Percentiles rank a stretch among this genome's conserved stretches.
Conservation (phyloP, 1,140 invertebrate genomes). For the Nomia melanderi region DNA sequence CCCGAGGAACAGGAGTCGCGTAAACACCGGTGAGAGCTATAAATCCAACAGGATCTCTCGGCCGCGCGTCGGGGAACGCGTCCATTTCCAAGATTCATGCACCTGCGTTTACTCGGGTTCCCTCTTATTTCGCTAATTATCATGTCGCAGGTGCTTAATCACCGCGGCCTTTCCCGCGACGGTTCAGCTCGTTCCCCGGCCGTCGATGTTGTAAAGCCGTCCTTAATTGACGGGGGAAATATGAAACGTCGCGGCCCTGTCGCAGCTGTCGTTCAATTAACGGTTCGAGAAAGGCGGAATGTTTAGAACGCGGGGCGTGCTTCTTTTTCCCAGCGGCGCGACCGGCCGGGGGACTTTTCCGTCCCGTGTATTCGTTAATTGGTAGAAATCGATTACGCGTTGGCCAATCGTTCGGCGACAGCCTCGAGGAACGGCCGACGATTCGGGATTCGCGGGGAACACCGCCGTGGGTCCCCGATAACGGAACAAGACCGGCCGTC, state of each 20-base stretch:
- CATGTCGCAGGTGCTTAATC: no score
- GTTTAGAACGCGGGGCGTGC: conserved; percentile 1
- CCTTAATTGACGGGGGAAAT: background rate
- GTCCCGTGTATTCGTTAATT: conserved; percentile 3
- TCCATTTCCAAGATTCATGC: no score
- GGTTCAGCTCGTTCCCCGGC: no score
- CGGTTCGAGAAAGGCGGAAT: background rate
- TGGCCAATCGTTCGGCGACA: background rate
- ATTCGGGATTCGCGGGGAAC: background rate
- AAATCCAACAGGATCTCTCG: no score
- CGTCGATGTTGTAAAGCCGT: background rate
- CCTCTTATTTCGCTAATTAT: no score
- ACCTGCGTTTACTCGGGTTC: no score
- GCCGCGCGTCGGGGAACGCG: no score
- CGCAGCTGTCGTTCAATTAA: conserved; percentile 17
- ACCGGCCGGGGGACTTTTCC: background rate
- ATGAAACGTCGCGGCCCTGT: background rate
- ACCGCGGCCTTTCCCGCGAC: no score
- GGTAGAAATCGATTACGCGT: background rate
- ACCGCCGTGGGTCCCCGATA: background rate
- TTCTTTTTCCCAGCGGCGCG: background rate
- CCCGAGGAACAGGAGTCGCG: no score
- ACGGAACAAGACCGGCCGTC: background rate
- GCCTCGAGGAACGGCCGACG: background rate
- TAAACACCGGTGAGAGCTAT: no score